Evolutionary conservation across 2,113 vertebrate genomes (phyloP).

Genomic region (Setophaga coronata): DNA sequence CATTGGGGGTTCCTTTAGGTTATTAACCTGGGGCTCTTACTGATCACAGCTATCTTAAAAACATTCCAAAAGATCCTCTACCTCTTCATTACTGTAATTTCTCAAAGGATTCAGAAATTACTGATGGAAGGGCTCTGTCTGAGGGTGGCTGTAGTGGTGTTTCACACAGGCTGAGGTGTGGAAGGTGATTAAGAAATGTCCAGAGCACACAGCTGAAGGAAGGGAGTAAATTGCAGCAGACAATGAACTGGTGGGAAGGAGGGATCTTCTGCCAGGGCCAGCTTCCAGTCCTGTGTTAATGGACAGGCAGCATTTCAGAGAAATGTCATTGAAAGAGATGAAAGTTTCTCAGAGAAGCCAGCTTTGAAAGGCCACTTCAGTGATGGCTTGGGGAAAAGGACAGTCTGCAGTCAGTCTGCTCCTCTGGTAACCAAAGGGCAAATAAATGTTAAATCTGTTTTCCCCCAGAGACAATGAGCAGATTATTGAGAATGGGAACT

Average conservation of each 20-base stretch:
- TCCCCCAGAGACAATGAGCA: neutral
- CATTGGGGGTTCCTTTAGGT: neutral
- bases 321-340: neutral
- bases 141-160: neutral
- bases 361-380: neutral
- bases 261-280: neutral
- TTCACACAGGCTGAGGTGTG: neutral
- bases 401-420: neutral
- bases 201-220: fast-evolving
- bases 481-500: neutral
- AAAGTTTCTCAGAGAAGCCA: neutral
- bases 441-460: neutral
- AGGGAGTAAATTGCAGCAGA: neutral
- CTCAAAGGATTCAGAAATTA: neutral
- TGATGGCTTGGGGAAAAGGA: neutral
- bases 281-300: neutral
- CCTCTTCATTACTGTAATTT: fast-evolving
- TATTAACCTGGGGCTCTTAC: neutral
- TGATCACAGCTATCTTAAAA: neutral
- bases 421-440: neutral
- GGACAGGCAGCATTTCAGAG: neutral
- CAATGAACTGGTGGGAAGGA: neutral
- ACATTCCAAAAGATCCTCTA: neutral
- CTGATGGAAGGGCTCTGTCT: neutral
- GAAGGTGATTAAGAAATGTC: neutral